Evolutionary conservation across 2,888 invertebrate genomes (phyloP), one percentile per base, ranked within the genome.

Genomic region (Ptilodon capucinus): DNA sequence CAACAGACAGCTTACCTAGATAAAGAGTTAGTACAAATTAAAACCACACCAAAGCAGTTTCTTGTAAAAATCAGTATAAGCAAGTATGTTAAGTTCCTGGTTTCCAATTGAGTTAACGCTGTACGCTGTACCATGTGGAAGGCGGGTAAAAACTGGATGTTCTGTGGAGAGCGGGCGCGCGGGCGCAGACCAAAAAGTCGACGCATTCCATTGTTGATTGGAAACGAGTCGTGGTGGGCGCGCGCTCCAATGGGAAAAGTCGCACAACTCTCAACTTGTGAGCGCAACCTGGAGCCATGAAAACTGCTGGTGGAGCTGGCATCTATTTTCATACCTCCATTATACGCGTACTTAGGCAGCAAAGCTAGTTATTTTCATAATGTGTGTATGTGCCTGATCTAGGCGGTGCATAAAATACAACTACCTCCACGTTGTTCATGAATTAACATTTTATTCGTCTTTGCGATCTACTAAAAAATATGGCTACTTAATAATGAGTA

Each of bases 181-280:
- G 55, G 65, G 67, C 70, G 68, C 79, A 70, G 79, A 84, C 84
- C 85, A 84, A 88, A 89, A 87, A 84, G 82, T 81, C 74, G 68
- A 68, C 74, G 78, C 86, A 86, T 89, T 86, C 86, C 88, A 81
- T 86, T 88, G 86, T 86, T 81, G 87, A 90, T 86, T 86, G 85
- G 83, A 82, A 83, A 79, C 85, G 75, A 85, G 84, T 82, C 80
- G 81, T 77, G 76, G 79, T 78, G n/a, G n/a, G n/a, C 76, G 79
- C 75, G 71, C 75, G 74, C 74, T 76, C 79, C 79, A 80, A 79
- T 82, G 81, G 83, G 81, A 84, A 84, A 84, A 85, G 80, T 85
- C 79, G 75, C 81, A 74, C 73, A 74, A 66, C 71, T 57, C 66
- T 58, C 58, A 57, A 68, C 53, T 57, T 66, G 66, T 65, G n/a